Base-by-base conservation (phyloP, 2,888 invertebrate genomes). In the Synergus umbraculus region DNA sequence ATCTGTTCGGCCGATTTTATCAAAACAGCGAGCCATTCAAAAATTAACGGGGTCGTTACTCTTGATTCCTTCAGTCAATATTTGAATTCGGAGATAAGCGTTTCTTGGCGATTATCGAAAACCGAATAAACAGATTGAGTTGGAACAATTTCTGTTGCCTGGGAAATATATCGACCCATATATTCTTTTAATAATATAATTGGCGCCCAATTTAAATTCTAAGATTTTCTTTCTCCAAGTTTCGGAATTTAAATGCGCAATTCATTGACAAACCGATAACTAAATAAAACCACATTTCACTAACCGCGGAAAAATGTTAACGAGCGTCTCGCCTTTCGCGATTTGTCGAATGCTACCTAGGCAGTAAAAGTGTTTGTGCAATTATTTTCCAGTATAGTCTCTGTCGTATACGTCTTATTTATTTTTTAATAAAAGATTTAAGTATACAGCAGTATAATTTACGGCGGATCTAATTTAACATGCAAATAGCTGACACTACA, bases 391-490 rank as follows among this genome's bases (percentile, higher is more conserved):
- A 65, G 37, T 65, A 0, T n/a, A 18, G 60, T 29, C 29, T 46
- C 18, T 60, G 18, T 60, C 60, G 18, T n/a, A 29, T 29, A n/a
- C 18, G 43, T 9, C 37, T 54, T 54, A 37, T 37, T 37, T 69
- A 13, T 49, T 46, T 37, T 37, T 10, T 7, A 73, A 73, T 54
- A 46, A 46, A 46, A 13, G 46, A 15, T 46, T 49, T 15, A 7
- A 69, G n/a, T 69, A 15, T 60, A n/a, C 22, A 12, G 22, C 9
- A 29, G 37, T n/a, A 49, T 12, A 73, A n/a, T 29, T 67, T 54
- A 41, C 43, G 79, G 29, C 78, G 81, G 69, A 78, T 85, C 80
- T 82, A 81, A 84, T 85, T 84, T 84, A 76, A 82, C 76, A 81
- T 73, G 82, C 78, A 81, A 83, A 82, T 81, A 64, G 58, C 65